Conservation (phyloP, 37 sponge, comb jelly and placozoan species). For the Cliona cf. orientalis region DNA sequence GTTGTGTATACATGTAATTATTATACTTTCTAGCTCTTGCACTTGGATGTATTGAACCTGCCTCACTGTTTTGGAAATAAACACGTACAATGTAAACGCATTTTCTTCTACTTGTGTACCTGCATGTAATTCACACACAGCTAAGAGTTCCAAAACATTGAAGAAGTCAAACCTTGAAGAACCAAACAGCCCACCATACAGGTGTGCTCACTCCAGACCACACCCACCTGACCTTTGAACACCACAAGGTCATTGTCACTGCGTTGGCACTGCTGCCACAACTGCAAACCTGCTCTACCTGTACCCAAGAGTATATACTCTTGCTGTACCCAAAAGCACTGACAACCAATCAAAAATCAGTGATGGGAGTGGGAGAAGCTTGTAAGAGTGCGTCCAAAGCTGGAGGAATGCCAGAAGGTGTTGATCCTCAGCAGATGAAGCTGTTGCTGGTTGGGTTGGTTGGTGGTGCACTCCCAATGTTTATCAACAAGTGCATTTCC, state of each 20-base stretch:
- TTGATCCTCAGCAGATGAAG: not conserved
- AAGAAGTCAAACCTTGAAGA: conserved; percentile 28
- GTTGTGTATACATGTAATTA: no score
- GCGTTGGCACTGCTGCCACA: conserved; percentile 14
- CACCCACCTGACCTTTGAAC: conserved; percentile 27
- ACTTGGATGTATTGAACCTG: no score
- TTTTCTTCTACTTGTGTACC: not conserved
- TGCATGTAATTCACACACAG: not conserved
- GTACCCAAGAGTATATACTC: no score
- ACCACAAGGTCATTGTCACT: conserved; percentile 34
- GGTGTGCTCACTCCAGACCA: conserved; percentile 17
- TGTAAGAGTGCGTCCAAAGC: no score
- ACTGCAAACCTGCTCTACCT: not conserved
- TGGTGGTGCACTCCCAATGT: conserved; percentile 79
- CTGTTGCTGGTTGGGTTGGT: conserved; percentile 80
- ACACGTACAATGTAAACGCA: not conserved
- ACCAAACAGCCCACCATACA: not conserved
- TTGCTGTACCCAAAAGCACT: no score
- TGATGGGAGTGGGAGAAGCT: not conserved
- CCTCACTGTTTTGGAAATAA: no score
- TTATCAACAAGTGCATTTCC: conserved; percentile 32
- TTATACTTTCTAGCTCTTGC: no score
- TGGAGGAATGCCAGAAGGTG: not conserved
- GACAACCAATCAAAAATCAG: no score
- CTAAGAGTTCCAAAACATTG: not conserved